Conservation (phyloP, 2,113 vertebrate genomes). For the Chaetodon trifascialis region DNA sequence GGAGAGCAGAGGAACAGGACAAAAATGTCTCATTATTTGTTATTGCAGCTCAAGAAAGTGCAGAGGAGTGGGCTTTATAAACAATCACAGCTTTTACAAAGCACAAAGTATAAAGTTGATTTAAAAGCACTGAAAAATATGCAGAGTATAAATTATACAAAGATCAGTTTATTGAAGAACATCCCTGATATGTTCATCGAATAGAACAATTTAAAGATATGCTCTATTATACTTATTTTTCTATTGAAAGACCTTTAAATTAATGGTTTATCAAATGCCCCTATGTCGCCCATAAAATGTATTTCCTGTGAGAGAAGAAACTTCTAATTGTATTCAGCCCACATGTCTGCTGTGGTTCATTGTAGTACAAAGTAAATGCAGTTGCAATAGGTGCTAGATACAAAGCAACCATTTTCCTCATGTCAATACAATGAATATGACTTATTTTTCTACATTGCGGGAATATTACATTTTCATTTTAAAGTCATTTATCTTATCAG, state of each 20-base stretch:
- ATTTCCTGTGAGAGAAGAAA: constrained; percentile 30
- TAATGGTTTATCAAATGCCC: constrained; percentile 26
- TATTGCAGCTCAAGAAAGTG: constrained; percentile 7
- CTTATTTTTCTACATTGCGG: constrained; percentile 71
- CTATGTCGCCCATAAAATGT: constrained; percentile 43
- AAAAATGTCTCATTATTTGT: constrained; percentile 15
- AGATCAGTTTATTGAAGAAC: constrained; percentile 51
- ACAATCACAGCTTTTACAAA: constrained; percentile 61
- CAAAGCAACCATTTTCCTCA: constrained; percentile 50
- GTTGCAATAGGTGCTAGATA: constrained; percentile 59
- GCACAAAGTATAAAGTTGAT: constrained; percentile 39
- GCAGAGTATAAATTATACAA: constrained; percentile 30
- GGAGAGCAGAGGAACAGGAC: not conserved
- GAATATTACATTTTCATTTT: constrained; percentile 68
- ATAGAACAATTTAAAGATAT: constrained; percentile 25
- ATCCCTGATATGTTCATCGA: constrained; percentile 36
- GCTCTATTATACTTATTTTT: constrained; percentile 75
- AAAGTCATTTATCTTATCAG: constrained; percentile 55
- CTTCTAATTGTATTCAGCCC: constrained; percentile 22
- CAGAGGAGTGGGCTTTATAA: constrained; percentile 23
- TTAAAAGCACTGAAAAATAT: constrained; percentile 59
- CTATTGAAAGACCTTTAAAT: constrained; percentile 56
- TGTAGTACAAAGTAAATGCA: constrained; percentile 26
- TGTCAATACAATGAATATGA: constrained; percentile 57
- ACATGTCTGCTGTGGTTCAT: constrained; percentile 28